Percentiles rank a stretch among this genome's conserved stretches.
Evolutionary conservation across 2,113 vertebrate species (phyloP).

Genomic region (Scophthalmus maximus): DNA sequence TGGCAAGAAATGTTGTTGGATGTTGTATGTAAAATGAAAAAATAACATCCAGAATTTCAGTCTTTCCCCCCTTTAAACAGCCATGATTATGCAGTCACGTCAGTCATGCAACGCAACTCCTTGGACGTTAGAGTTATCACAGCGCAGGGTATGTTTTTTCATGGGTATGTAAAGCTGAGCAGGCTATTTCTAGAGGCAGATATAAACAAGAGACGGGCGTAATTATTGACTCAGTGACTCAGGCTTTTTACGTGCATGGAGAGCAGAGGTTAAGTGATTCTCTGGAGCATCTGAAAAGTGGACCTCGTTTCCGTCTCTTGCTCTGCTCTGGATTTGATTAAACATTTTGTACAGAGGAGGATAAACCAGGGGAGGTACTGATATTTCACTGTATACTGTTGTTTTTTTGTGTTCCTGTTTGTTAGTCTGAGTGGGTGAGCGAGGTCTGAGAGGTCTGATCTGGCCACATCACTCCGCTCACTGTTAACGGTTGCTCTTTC

Average conservation of each 20-base stretch:
- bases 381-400: background rate
- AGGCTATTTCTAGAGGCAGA: conserved; percentile 16
- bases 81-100: background rate
- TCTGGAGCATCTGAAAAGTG: conserved; percentile 12
- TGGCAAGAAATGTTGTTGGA: background rate
- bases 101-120: background rate
- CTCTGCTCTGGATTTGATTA: conserved; percentile 1
- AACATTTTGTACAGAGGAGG: conserved; percentile 5
- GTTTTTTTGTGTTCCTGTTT: conserved; percentile 14
- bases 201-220: conserved; percentile 24
- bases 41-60: background rate
- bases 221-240: conserved; percentile 55
- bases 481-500: conserved; percentile 22
- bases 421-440: conserved; percentile 21
- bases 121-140: conserved; percentile 10
- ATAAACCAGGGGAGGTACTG: background rate
- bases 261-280: conserved; percentile 21
- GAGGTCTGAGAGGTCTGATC: conserved; percentile 27
- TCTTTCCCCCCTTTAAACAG: background rate
- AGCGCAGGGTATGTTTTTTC: conserved; percentile 13
- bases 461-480: conserved; percentile 25
- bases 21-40: conserved; percentile 12
- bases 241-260: conserved; percentile 33
- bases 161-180: conserved; percentile 24
- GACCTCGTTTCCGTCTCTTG: background rate